A percentile compares a stretch with the other conserved stretches of the same genome.
Evolutionary conservation across 2,113 vertebrate genomes (phyloP).

Genomic region (Archocentrus centrarchus): DNA sequence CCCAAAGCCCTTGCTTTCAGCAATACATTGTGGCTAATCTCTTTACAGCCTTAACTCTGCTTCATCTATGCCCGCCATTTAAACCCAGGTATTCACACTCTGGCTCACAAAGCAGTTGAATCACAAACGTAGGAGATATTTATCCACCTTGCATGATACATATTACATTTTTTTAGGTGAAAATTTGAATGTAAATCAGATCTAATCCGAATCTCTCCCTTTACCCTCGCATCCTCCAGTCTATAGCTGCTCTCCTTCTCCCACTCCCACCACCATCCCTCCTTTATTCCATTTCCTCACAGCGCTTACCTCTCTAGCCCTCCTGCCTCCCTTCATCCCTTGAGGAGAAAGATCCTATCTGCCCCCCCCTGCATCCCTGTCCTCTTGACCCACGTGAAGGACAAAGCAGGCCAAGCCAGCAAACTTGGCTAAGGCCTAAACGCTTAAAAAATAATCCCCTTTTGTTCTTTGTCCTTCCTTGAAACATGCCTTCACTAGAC

Average conservation of each 20-base stretch:
- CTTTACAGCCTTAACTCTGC: slow-evolving; percentile 35
- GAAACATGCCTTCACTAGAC: slow-evolving; percentile 44
- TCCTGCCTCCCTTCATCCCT: slow-evolving; percentile 53
- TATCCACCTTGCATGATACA: background rate
- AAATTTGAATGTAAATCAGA: slow-evolving; percentile 22
- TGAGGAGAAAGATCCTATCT: slow-evolving; percentile 65
- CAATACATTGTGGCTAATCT: slow-evolving; percentile 57
- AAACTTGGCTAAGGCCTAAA: slow-evolving; percentile 47
- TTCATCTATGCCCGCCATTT: slow-evolving; percentile 48
- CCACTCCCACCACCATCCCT: slow-evolving; percentile 56
- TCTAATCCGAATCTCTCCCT: background rate
- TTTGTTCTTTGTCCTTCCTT: slow-evolving; percentile 50
- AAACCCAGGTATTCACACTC: slow-evolving; percentile 38
- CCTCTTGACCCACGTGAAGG: slow-evolving; percentile 70
- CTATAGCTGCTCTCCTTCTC: slow-evolving; percentile 15
- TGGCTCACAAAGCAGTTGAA: slow-evolving; percentile 14
- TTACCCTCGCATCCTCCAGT: background rate
- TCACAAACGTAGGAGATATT: slow-evolving; percentile 9
- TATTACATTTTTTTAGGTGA: background rate
- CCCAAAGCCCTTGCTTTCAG: slow-evolving; percentile 37
- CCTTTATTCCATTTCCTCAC: slow-evolving; percentile 60
- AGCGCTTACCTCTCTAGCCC: slow-evolving; percentile 56
- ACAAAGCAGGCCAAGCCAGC: slow-evolving; percentile 50
- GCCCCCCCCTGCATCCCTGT: slow-evolving; percentile 31
- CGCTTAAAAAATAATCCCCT: slow-evolving; percentile 34